A percentile compares a stretch with the other conserved stretches of the same genome.
Evolutionary conservation across 2,888 invertebrate species (phyloP).

Genomic region (Himalopsyche anomala): DNA sequence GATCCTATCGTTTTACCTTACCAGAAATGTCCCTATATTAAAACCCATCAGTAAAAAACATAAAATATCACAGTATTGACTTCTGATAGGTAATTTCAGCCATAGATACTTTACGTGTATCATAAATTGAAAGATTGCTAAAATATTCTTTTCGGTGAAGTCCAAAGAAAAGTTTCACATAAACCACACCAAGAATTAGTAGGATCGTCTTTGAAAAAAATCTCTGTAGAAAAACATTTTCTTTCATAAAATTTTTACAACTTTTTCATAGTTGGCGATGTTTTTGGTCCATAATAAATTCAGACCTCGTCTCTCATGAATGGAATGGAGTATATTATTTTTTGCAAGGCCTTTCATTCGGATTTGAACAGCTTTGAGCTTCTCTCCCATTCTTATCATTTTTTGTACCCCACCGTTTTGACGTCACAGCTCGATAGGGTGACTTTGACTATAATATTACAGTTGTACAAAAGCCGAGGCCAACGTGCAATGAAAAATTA

Average conservation of each 20-base stretch:
- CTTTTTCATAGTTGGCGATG: neutral
- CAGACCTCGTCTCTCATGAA: constrained; percentile 17
- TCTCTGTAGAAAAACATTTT: neutral
- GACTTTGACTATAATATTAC: neutral
- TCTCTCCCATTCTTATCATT: constrained; percentile 38
- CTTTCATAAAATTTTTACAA: neutral
- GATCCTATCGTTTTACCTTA: too few relatives aligned
- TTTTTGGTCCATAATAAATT: neutral
- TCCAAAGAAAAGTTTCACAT: too few relatives aligned
- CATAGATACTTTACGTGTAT: too few relatives aligned
- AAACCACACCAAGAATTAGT: too few relatives aligned
- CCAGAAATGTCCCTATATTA: too few relatives aligned
- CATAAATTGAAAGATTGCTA: too few relatives aligned
- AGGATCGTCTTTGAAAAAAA: too few relatives aligned
- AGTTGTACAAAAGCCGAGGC: neutral
- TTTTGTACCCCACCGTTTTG: constrained; percentile 26
- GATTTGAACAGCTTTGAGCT: constrained; percentile 36
- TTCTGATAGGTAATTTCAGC: too few relatives aligned
- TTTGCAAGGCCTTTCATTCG: constrained; percentile 10
- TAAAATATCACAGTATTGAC: too few relatives aligned
- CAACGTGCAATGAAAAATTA: neutral
- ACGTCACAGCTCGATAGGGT: constrained; percentile 38
- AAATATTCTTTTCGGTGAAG: too few relatives aligned
- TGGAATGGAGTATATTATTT: constrained; percentile 10
- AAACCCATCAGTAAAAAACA: too few relatives aligned